Evolutionary conservation across 2,113 vertebrate species (phyloP), one percentile per base, ranked within the genome.

Genomic region (Ciconia boyciana): DNA sequence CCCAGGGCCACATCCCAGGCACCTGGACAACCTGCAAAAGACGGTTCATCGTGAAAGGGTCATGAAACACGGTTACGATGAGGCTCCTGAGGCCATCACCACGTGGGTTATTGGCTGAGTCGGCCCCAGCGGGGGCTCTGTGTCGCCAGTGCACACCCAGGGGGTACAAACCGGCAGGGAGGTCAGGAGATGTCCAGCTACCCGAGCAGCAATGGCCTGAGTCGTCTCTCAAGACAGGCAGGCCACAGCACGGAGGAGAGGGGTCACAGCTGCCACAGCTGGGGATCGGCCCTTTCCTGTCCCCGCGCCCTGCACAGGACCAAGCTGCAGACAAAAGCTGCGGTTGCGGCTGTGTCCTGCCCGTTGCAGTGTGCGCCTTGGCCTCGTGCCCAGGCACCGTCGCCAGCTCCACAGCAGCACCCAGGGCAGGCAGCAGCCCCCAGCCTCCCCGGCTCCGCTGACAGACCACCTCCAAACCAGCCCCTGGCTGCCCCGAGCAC

Each of bases 221-320:
- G 44, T 15, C 5, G 1, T 18, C 44, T 60, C 70, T 43, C 41
- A 52, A 26, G 51, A 16, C 12, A 41, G 20, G 25, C 36, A 76
- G 43, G n/a, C 25, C 4, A 7, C 36, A 28, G 69, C 4, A 46
- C 0, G 1, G 15, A 32, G 49, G 16, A 52, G 28, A 46, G 26
- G 16, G 6, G 36, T 74, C 41, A 32, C 2, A 1, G 46, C 17
- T 5, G 1, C 15, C 34, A 24, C 39, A 26, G 26, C 1, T 7
- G 32, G 20, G 16, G 32, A 36, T 16, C 3, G 0, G 13, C 13
- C 3, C 41, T 29, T 75, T 55, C 43, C 61, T 1, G 0, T 46
- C 10, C 44, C 36, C 31, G 34, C 22, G 13, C 21, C 41, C 31
- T 34, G 16, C 54, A 13, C 31, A 52, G 44, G 57, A 54, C n/a